A percentile compares a stretch with the other conserved stretches of the same genome.
phyloP scores from a whole-genome alignment of 2,888 invertebrate species.

The Caenorhabditis angaria region DNA sequence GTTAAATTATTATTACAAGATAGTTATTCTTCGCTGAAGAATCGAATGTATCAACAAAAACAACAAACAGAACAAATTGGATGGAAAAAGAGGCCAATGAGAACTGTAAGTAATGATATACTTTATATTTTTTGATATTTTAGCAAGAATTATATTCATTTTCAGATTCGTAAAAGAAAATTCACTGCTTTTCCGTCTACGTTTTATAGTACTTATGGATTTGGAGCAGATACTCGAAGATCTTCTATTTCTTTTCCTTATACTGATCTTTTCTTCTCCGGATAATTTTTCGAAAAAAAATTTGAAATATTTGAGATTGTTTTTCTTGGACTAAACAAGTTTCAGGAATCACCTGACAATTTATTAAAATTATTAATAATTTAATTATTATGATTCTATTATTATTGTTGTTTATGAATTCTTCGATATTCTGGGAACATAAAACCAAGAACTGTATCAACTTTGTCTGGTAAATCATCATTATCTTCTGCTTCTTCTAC shows the following conservation, averaged over 20 bases:
- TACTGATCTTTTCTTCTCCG: constrained; percentile 45
- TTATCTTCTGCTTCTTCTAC: constrained; percentile 11
- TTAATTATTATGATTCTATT: neutral
- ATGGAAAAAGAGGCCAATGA: constrained; percentile 34
- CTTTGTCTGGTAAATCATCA: constrained; percentile 39
- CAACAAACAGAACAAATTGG: constrained; percentile 28
- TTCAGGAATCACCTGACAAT: neutral
- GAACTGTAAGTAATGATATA: constrained; percentile 12
- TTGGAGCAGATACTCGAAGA: constrained; percentile 43
- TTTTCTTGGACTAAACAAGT: too few relatives aligned
- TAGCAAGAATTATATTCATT: neutral
- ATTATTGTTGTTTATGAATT: neutral
- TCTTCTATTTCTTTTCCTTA: constrained; percentile 32
- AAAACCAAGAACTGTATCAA: constrained; percentile 40
- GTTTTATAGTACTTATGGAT: constrained; percentile 45
- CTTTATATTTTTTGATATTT: neutral
- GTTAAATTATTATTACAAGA: constrained; percentile 49
- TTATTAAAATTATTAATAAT: neutral
- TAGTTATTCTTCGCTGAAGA: constrained; percentile 55
- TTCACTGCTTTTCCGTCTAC: constrained; percentile 51
- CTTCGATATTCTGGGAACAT: constrained; percentile 37
- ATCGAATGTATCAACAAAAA: constrained; percentile 42
- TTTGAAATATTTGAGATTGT: neutral
- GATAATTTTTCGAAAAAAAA: constrained; percentile 11
- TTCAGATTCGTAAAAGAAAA: constrained; percentile 53